Evolutionary conservation across 1,140 invertebrate genomes (phyloP), one percentile per base, ranked within the genome.

Genomic region (Dryas iulia): DNA sequence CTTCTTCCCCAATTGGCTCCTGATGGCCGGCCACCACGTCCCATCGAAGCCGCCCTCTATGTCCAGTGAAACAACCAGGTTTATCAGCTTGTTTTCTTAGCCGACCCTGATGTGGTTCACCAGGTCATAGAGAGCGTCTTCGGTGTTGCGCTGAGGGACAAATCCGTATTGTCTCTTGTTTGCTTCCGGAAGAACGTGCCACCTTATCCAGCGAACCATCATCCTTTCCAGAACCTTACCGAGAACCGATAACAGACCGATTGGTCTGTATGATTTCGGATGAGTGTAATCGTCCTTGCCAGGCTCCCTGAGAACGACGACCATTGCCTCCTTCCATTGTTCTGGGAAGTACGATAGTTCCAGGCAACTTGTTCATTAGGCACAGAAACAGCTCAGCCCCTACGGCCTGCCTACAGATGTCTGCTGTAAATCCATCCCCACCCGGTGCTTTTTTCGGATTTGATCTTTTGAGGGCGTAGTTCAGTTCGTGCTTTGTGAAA

Each of bases 361-460:
- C n/a, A n/a, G n/a, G n/a, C n/a, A n/a, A n/a, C n/a, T n/a, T n/a
- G n/a, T n/a, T n/a, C n/a, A n/a, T n/a, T n/a, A 58, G 56, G 14
- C 56, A 7, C 56, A 58, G 25, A 12, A 25, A 23, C 3, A 25
- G 25, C n/a, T 10, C 56, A 14, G 7, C 10, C 12, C 25, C 14
- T 1, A 63, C 1, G 3, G 56, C 33, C 2, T 59, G 23, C n/a
- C 11, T 23, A 14, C 52, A 54, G 8, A 57, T 64, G 18, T 64
- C 62, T 0, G 62, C 52, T 3, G 62, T 64, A 1, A 64, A 25
- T 5, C 53, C 53, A 5, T 64, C 53, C n/a, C 14, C 52, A 6
- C 53, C 62, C 2, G 62, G 62, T 2, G 53, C 62, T 21, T 64
- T 57, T 26, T 57, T 64, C 8, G 62, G 62, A n/a, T 64, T 57